These are phyloP conservation scores for Sebastes iracundus DNA, from an alignment of 2,797 vertebrate species.

Conservation along the genomic window DNA sequence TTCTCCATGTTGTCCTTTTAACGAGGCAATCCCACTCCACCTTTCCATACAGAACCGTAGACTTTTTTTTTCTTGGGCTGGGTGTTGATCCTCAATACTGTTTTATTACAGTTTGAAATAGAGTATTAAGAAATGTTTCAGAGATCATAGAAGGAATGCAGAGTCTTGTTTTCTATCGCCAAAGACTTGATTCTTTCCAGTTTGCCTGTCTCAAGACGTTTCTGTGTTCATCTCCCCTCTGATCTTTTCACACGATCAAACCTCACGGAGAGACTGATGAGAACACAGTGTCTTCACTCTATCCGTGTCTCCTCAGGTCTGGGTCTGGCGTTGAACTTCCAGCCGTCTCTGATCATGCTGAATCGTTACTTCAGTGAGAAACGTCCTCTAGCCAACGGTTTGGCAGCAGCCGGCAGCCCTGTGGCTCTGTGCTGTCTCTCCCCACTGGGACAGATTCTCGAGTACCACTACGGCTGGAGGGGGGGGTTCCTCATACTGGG, in stretches of 20 bases:
- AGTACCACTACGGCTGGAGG: conserved; percentile 90
- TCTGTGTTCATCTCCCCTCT: neutral
- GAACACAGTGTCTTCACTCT: neutral
- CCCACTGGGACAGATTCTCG: conserved; percentile 89
- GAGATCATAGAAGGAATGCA: neutral
- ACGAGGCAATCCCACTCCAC: neutral
- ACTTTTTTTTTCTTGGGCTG: neutral
- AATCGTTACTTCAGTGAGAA: conserved; percentile 92
- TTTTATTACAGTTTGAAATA: neutral
- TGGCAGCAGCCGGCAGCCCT: conserved; percentile 92
- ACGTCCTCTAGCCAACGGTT: conserved; percentile 92
- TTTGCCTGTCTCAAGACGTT: neutral
- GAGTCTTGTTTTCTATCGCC: neutral
- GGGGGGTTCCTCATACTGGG: conserved; percentile 95
- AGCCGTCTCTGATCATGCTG: conserved; percentile 96
- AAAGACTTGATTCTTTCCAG: neutral
- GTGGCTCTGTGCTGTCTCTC: conserved; percentile 93
- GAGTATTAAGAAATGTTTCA: neutral
- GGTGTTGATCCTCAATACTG: neutral
- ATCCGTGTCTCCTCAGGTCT: conserved; percentile 80
- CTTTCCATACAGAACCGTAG: neutral
- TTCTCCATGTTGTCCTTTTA: neutral
- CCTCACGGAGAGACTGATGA: neutral
- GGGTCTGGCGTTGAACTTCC: conserved; percentile 94
- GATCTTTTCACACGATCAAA: neutral